Conservation (phyloP, 2,797 vertebrate species). For the Staurois parvus region DNA sequence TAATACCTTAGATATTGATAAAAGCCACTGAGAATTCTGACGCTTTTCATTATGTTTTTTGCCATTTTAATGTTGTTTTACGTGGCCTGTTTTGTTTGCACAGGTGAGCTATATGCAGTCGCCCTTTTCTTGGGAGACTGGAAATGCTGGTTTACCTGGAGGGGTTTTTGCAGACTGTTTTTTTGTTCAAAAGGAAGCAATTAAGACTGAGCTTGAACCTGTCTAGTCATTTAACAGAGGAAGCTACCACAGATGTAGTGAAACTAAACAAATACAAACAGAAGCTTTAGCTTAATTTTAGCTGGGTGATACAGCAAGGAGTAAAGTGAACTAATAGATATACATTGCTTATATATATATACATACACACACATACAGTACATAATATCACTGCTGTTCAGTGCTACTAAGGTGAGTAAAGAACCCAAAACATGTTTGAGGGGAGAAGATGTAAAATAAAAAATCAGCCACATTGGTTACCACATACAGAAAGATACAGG, state of each 20-base stretch:
- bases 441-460: too few relatives aligned
- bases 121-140: neutral
- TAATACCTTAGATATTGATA: constrained; percentile 55
- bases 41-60: constrained; percentile 38
- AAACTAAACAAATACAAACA: constrained; percentile 54
- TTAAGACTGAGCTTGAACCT: constrained; percentile 53
- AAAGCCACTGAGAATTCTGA: constrained; percentile 57
- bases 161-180: constrained; percentile 49
- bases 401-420: too few relatives aligned
- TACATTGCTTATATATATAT: too few relatives aligned
- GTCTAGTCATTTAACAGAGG: constrained; percentile 33
- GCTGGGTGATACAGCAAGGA: neutral
- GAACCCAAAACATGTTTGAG: too few relatives aligned
- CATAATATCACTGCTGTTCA: too few relatives aligned
- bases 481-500: too few relatives aligned
- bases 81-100: constrained; percentile 2
- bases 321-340: too few relatives aligned
- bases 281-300: constrained; percentile 46
- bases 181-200: constrained; percentile 48
- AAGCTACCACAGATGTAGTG: constrained; percentile 40
- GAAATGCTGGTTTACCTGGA: constrained; percentile 46
- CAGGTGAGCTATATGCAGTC: constrained; percentile 31
- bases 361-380: too few relatives aligned
- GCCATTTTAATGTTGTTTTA: constrained; percentile 30
- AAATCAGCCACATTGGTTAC: too few relatives aligned